Evolutionary conservation across 2,888 invertebrate genomes (phyloP).

Genomic region (Cheilosia pagana): DNA sequence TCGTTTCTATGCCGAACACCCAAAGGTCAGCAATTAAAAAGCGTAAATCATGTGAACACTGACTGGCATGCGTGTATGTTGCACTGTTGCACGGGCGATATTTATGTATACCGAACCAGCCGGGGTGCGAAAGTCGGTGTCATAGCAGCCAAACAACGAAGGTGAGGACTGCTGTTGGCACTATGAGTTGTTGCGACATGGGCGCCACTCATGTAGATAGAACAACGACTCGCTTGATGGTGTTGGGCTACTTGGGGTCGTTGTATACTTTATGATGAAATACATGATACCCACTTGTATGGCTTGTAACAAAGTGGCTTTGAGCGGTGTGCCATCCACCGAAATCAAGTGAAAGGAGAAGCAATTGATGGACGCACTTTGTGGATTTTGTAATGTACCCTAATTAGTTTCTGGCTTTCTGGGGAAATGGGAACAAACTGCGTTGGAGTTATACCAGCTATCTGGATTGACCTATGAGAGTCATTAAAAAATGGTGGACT

Average conservation of each 20-base stretch:
- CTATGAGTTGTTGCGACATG: constrained; percentile 64
- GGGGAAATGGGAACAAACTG: constrained; percentile 26
- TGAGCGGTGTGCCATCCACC: not conserved
- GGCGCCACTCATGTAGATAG: constrained; percentile 51
- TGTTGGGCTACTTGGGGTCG: constrained; percentile 41
- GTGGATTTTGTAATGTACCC: constrained; percentile 41
- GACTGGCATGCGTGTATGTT: constrained; percentile 2
- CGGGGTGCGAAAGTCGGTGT: constrained; percentile 65
- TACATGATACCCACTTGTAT: constrained; percentile 6
- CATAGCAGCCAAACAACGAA: constrained; percentile 53
- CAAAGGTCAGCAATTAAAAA: constrained; percentile 67
- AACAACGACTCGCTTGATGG: constrained; percentile 9
- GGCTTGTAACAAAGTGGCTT: constrained; percentile 40
- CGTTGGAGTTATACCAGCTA: constrained; percentile 1
- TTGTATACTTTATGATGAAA: constrained; percentile 59
- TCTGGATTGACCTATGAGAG: not conserved
- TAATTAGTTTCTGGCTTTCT: constrained; percentile 52
- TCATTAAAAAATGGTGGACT: not conserved
- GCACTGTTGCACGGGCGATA: constrained; percentile 8
- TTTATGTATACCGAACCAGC: not conserved
- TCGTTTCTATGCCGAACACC: constrained; percentile 22
- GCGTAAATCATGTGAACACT: constrained; percentile 63
- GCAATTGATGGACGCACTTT: constrained; percentile 65
- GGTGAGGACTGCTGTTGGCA: constrained; percentile 61
- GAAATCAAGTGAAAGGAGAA: constrained; percentile 63